Percentiles rank a stretch among this genome's conserved stretches.
Evolutionary conservation across 2,888 invertebrate genomes (phyloP).

Genomic region (Pterostichus niger): DNA sequence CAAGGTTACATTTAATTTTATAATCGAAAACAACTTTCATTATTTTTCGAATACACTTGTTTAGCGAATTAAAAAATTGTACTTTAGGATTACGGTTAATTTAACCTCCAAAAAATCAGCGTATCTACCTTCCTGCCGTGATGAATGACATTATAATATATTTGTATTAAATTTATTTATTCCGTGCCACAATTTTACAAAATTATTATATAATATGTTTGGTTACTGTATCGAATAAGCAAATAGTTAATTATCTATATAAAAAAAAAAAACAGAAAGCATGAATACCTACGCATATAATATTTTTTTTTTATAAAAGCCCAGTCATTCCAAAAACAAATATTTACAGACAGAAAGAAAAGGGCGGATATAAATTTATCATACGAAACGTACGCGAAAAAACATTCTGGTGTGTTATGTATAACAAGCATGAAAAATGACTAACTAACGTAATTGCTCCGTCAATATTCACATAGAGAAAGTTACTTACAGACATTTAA

Average conservation of each 20-base stretch:
- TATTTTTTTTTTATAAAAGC: background rate
- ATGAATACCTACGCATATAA: background rate
- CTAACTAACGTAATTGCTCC: constrained; percentile 23
- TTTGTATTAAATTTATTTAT: too few relatives aligned
- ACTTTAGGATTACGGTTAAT: too few relatives aligned
- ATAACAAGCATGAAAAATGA: constrained; percentile 41
- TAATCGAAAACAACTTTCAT: too few relatives aligned
- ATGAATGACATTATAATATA: too few relatives aligned
- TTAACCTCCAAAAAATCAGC: too few relatives aligned
- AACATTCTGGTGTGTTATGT: constrained; percentile 2
- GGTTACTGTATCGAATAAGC: too few relatives aligned
- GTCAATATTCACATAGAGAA: constrained; percentile 29
- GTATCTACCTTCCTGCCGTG: too few relatives aligned
- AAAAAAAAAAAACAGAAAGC: background rate
- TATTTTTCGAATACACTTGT: too few relatives aligned
- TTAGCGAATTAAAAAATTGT: too few relatives aligned
- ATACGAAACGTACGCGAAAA: constrained; percentile 14
- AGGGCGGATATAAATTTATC: constrained; percentile 1
- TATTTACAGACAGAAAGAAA: constrained; percentile 15
- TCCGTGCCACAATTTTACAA: too few relatives aligned
- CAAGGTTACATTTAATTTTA: too few relatives aligned
- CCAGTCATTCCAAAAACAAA: background rate
- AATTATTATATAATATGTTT: too few relatives aligned
- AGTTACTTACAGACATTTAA: background rate
- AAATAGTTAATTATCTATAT: background rate